A percentile compares a stretch with the other conserved stretches of the same genome.
Conservation (phyloP, 1,140 invertebrate species). For the Oppia nitens region DNA sequence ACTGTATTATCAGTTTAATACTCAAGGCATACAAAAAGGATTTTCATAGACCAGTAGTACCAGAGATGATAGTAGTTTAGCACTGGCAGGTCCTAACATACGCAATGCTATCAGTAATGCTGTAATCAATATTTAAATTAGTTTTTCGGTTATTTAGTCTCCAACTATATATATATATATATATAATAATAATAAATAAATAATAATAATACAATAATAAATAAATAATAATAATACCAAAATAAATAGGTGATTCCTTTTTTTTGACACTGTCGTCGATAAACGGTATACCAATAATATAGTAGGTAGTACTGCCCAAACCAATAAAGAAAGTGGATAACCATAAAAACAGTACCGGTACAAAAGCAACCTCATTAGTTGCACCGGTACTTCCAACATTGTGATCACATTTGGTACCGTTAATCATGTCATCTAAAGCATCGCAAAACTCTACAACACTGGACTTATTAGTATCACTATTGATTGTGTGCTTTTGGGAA, state of each 20-base stretch:
- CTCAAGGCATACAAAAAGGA: slow-evolving; percentile 19
- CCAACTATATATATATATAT: too few relatives aligned
- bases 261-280: slow-evolving; percentile 27
- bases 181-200: too few relatives aligned
- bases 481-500: not conserved
- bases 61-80: slow-evolving; percentile 19
- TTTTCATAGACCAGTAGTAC: slow-evolving; percentile 20
- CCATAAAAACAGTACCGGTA: slow-evolving; percentile 13
- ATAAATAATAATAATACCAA: slow-evolving; percentile 17
- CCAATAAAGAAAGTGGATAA: slow-evolving; percentile 18
- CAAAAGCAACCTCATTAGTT: slow-evolving; percentile 5
- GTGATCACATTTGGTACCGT: too few relatives aligned
- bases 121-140: slow-evolving; percentile 23
- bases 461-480: too few relatives aligned
- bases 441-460: too few relatives aligned
- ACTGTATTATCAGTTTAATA: too few relatives aligned
- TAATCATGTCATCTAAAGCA: too few relatives aligned
- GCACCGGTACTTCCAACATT: too few relatives aligned
- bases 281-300: slow-evolving; percentile 23
- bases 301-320: slow-evolving; percentile 19
- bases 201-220: too few relatives aligned
- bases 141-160: slow-evolving; percentile 26
- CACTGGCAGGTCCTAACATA: slow-evolving; percentile 20
- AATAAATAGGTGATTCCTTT: slow-evolving; percentile 22
- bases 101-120: slow-evolving; percentile 15